Percentiles rank a stretch among this genome's conserved stretches.
Conservation (phyloP, 2,888 invertebrate species). For the Ditula angustiorana region DNA sequence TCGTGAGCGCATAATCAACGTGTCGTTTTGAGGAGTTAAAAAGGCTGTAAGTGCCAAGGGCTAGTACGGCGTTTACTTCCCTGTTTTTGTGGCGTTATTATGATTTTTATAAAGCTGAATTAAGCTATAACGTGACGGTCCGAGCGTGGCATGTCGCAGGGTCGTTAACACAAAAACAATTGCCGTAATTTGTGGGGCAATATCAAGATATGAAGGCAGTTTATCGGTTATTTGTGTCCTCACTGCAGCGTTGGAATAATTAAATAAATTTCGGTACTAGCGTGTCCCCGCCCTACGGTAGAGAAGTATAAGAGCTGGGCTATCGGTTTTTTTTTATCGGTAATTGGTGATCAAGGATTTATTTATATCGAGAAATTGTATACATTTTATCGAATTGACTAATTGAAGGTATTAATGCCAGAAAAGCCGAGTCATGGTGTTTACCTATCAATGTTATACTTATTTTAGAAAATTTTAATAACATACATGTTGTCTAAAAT, state of each 20-base stretch:
- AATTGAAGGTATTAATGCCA: neutral
- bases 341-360: neutral
- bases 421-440: neutral
- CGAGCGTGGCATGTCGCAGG: conserved; percentile 58
- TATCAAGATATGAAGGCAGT: conserved; percentile 65
- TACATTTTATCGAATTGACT: neutral
- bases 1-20: conserved; percentile 8
- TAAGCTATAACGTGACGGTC: conserved; percentile 32
- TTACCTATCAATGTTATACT: too few relatives aligned
- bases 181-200: conserved; percentile 71
- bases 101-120: conserved; percentile 24
- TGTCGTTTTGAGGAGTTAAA: neutral
- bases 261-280: conserved; percentile 60
- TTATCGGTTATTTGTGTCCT: conserved; percentile 64
- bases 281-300: conserved; percentile 48
- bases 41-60: neutral
- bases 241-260: conserved; percentile 57
- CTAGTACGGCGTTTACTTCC: neutral
- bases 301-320: conserved; percentile 29
- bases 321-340: conserved; percentile 7
- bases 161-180: conserved; percentile 72
- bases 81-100: neutral
- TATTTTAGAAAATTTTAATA: too few relatives aligned
- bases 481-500: too few relatives aligned
- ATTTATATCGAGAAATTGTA: too few relatives aligned